These are phyloP conservation scores for Acleris emargana DNA, from an alignment of 2,888 invertebrate genomes.

Conservation along the genomic window DNA sequence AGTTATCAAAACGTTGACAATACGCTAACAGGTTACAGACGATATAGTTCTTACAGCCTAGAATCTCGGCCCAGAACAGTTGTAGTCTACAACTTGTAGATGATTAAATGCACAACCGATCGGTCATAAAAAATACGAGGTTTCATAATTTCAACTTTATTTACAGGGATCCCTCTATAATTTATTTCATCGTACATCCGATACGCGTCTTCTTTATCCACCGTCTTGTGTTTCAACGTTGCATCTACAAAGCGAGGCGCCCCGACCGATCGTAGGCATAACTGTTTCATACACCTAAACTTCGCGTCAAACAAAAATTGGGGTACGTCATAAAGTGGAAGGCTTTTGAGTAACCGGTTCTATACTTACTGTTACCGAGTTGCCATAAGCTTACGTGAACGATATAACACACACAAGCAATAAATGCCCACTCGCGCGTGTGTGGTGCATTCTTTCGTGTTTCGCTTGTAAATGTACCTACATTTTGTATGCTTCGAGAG, in stretches of 20 bases:
- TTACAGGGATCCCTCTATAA: conserved; percentile 9
- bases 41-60: too few species aligned
- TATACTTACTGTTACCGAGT: conserved; percentile 35
- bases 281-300: conserved; percentile 36
- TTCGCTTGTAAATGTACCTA: conserved; percentile 34
- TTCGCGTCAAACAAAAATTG: conserved; percentile 32
- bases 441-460: conserved; percentile 35
- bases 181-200: conserved; percentile 25
- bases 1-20: too few species aligned
- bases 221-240: conserved; percentile 17
- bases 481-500: conserved; percentile 31
- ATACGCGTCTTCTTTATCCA: conserved; percentile 30
- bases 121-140: conserved; percentile 9
- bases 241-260: conserved; percentile 27
- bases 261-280: conserved; percentile 25
- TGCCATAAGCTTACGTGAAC: conserved; percentile 37
- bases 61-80: too few species aligned
- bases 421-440: conserved; percentile 25
- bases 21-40: too few species aligned
- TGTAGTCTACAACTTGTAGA: too few species aligned
- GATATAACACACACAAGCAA: conserved; percentile 32
- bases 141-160: conserved; percentile 21
- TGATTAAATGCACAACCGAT: background rate
- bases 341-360: conserved; percentile 34
- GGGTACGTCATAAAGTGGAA: conserved; percentile 35